Evolutionary conservation across 2,888 invertebrate species (phyloP).

Genomic region (Mechanitis messenoides): DNA sequence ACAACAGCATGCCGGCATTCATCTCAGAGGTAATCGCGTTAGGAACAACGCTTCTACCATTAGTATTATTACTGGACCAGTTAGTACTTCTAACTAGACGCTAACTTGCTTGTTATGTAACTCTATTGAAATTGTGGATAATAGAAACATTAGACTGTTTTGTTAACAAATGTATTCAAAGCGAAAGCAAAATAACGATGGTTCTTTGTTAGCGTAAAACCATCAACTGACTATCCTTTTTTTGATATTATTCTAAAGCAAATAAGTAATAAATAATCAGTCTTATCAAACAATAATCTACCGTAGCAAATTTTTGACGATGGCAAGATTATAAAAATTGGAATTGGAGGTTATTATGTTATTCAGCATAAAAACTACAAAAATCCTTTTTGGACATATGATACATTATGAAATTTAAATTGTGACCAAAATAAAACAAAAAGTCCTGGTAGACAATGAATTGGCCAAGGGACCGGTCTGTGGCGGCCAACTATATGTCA

Average conservation of each 20-base stretch:
- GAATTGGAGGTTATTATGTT: too few species aligned
- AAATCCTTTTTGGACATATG: too few species aligned
- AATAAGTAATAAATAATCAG: too few species aligned
- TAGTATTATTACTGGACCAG: slow-evolving; percentile 28
- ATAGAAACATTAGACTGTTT: slow-evolving; percentile 1
- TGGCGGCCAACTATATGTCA: slow-evolving; percentile 27
- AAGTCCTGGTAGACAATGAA: slow-evolving; percentile 5
- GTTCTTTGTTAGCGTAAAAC: too few species aligned
- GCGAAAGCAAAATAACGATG: neutral
- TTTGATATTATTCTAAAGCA: too few species aligned
- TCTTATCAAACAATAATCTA: too few species aligned
- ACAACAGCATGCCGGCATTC: neutral
- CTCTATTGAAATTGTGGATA: slow-evolving; percentile 13
- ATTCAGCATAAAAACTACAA: too few species aligned
- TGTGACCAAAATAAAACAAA: slow-evolving; percentile 10
- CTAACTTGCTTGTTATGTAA: slow-evolving; percentile 12
- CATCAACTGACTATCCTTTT: too few species aligned
- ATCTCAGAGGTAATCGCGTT: slow-evolving; percentile 25
- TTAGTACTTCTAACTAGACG: slow-evolving; percentile 17
- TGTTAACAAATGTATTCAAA: neutral
- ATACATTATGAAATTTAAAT: too few species aligned
- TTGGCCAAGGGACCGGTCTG: slow-evolving; percentile 17
- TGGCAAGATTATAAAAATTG: too few species aligned
- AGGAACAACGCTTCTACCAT: slow-evolving; percentile 27
- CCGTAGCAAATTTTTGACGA: too few species aligned